Percentiles rank a stretch among this genome's conserved stretches.
Conservation (phyloP, 2,797 vertebrate species). For the Eulemur coronatus region DNA sequence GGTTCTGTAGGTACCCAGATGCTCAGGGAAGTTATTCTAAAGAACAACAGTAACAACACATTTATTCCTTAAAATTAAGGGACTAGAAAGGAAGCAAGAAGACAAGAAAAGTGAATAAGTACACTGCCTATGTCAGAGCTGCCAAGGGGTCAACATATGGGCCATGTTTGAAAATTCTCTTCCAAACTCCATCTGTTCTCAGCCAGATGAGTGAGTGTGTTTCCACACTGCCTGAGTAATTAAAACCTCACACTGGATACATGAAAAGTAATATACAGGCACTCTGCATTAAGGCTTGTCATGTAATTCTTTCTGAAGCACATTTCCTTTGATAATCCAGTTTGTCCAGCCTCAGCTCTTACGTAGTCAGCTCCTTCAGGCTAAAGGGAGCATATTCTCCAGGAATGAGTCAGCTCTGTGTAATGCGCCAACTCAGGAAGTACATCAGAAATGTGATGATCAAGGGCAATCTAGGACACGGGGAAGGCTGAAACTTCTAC, state of each 20-base stretch:
- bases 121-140: background rate
- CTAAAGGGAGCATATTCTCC: background rate
- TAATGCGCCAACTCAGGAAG: background rate
- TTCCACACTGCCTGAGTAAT: conserved; percentile 17
- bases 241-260: background rate
- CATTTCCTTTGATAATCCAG: conserved; percentile 7
- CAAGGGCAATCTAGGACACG: background rate
- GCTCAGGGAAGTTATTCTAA: background rate
- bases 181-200: conserved; percentile 32
- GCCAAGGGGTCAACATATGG: background rate
- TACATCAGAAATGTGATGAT: background rate
- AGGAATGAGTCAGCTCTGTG: background rate
- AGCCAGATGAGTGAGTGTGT: background rate
- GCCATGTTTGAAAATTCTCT: conserved; percentile 9
- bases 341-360: background rate
- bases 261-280: background rate
- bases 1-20: background rate
- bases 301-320: conserved; percentile 33
- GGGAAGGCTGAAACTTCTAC: background rate
- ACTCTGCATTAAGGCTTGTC: conserved; percentile 16
- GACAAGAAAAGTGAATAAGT: background rate
- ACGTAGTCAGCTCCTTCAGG: conserved; percentile 2
- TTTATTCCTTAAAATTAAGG: background rate
- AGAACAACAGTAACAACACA: background rate
- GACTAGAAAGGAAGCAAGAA: background rate